Base-by-base conservation (phyloP, 2,113 vertebrate genomes). In the Tragulus kanchil region DNA sequence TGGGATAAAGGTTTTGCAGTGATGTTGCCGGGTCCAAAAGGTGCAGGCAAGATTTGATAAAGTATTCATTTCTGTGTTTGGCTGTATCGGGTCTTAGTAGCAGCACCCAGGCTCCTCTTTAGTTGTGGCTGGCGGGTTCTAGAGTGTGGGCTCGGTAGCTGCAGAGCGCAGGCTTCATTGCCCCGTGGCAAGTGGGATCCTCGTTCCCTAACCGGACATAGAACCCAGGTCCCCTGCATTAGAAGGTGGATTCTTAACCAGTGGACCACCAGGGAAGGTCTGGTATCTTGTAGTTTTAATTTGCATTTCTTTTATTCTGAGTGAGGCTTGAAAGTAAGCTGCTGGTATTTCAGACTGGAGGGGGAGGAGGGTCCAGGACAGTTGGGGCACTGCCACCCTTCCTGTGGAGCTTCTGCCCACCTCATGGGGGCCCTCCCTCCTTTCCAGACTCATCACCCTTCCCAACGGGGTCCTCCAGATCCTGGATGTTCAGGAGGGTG, bases 401-500 rank as follows among this genome's bases (percentile, higher is more conserved):
- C 26, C 48, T 4, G 21, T 3, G 2, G 59, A 25, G n/a, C 48
- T 52, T 48, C 52, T 67, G 50, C 54, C 14, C 16, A 11, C 54
- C 84, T 97, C 92, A 97, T 61, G 11, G 81, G 31, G 69, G 14
- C 85, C 81, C 9, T 85, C 69, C 96, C 36, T 36, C 50, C 54
- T 62, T 62, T 71, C 92, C 93, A 99, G 99, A 98, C 99, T 99
- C 97, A 99, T 99, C 98, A 98, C 98, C 64, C 99, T 99, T 95
- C 99, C 99, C 93, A 99, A 99, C 0, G 99, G 99, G 58, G 99
- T 99, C 96, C 99, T 99, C 85, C 99, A 99, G 98, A 99, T 99
- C n/a, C 98, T 99, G 78, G 99, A 99, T 8, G 99, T 99, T 89
- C 99, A 97, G 97, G 98, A 98, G 92, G 98, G 98, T 0, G 99